Evolutionary conservation across 2,888 invertebrate species (phyloP).

Genomic region (Acanthosepion lycidas): DNA sequence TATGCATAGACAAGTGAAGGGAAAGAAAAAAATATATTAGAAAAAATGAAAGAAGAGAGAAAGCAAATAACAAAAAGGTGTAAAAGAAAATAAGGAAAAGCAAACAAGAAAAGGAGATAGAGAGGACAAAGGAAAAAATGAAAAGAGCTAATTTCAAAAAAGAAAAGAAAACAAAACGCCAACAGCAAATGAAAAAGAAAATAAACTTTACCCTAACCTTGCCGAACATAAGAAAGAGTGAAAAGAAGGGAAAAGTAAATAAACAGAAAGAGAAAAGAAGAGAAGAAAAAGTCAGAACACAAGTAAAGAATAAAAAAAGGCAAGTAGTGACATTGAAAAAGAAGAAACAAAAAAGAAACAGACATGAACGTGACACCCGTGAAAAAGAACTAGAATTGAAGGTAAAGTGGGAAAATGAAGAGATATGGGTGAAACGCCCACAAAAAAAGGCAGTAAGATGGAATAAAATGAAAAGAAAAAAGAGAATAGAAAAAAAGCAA

Average conservation of each 20-base stretch:
- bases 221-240: too few relatives aligned
- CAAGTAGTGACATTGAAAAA: background rate
- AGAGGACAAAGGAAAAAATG: background rate
- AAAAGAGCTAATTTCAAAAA: background rate
- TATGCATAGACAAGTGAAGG: background rate
- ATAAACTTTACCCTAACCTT: too few relatives aligned
- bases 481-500: too few relatives aligned
- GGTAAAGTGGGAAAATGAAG: too few relatives aligned
- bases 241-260: too few relatives aligned
- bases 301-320: background rate
- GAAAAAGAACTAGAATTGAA: too few relatives aligned
- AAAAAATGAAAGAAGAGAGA: background rate
- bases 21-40: background rate
- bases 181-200: too few relatives aligned
- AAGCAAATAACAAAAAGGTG: background rate
- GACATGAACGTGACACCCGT: background rate
- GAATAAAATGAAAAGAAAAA: too few relatives aligned
- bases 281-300: background rate
- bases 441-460: too few relatives aligned
- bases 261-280: background rate
- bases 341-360: background rate
- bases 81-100: background rate
- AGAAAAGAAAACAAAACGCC: too few relatives aligned
- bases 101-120: background rate
- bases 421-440: too few relatives aligned